Base-by-base conservation (phyloP, 2,888 invertebrate genomes). In the Melikaiella ostensackeni region DNA sequence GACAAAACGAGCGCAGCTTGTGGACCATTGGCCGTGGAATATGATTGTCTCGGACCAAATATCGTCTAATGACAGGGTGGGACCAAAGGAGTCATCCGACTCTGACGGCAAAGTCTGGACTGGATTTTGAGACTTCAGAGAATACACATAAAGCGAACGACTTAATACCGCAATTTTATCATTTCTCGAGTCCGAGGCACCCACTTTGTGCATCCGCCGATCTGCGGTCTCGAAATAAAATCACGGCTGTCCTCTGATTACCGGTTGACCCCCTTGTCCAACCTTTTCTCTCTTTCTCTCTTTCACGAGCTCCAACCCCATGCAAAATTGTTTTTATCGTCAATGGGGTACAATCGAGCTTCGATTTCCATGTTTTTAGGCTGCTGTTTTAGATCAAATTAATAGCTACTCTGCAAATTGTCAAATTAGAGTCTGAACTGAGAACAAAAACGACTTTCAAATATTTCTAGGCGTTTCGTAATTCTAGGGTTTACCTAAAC, bases 111-210 rank as follows among this genome's bases (percentile, higher is more conserved):
- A 79, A 75, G 82, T 81, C 79, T 80, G 64, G 84, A 88, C 79
- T 80, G 63, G 84, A 88, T 86, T 89, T 88, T 84, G 86, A 86
- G 88, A 87, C 89, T 91, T 91, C 91, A 91, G 86, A 87, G 91
- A 91, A 91, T 88, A 90, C 91, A 89, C 91, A 91, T 91, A 91
- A 91, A 91, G 87, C 86, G 88, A 90, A 91, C 91, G 90, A 91
- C 90, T 91, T 90, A 91, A 91, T 91, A 89, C 91, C 88, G 89
- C 90, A 91, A 91, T 91, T 91, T 91, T 90, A 91, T 91, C 91
- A 91, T 90, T 91, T 86, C 82, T 78, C 82, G 84, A 87, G 85
- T 88, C 83, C 81, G 79, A 77, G 83, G 83, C 76, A 78, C 79
- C 80, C 80, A 80, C 82, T 82, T 81, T 83, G 76, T 83, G 80